These are phyloP conservation scores for Diplazon laetatorius DNA, from an alignment of 2,888 invertebrate species.

Conservation along the genomic window DNA sequence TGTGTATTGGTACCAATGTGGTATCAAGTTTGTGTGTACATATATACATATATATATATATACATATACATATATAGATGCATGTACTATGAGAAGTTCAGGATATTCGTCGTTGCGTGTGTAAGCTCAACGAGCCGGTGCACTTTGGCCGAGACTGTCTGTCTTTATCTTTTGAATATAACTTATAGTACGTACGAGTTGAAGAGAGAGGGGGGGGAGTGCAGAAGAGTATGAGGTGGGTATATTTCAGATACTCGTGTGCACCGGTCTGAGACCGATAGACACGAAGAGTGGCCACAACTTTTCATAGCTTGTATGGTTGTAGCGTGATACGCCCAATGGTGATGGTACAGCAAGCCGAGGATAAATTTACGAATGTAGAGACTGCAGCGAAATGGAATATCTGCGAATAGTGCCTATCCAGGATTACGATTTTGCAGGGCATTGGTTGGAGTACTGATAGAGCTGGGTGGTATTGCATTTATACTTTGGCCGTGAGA, in stretches of 20 bases:
- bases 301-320: conserved; percentile 49
- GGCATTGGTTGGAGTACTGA: not conserved
- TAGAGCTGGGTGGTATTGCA: not conserved
- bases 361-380: conserved; percentile 38
- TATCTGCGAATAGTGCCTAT: conserved; percentile 16
- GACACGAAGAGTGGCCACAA: conserved; percentile 47
- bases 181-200: conserved; percentile 31
- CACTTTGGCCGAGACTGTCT: conserved; percentile 27
- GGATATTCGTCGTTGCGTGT: conserved; percentile 48
- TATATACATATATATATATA: conserved; percentile 20
- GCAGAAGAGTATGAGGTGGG: conserved; percentile 3
- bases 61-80: conserved; percentile 30
- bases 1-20: conserved; percentile 13
- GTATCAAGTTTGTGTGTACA: conserved; percentile 56
- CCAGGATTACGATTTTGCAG: conserved; percentile 20
- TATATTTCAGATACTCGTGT: conserved; percentile 45
- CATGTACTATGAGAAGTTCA: too few relatives aligned
- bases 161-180: conserved; percentile 42
- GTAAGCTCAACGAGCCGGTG: conserved; percentile 48
- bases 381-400: conserved; percentile 7
- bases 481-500: not conserved
- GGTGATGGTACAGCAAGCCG: conserved; percentile 27
- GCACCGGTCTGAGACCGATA: conserved; percentile 48
- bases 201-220: not conserved
- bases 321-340: conserved; percentile 27